Conservation (phyloP, 2,113 vertebrate species). For the Lonchura striata region DNA sequence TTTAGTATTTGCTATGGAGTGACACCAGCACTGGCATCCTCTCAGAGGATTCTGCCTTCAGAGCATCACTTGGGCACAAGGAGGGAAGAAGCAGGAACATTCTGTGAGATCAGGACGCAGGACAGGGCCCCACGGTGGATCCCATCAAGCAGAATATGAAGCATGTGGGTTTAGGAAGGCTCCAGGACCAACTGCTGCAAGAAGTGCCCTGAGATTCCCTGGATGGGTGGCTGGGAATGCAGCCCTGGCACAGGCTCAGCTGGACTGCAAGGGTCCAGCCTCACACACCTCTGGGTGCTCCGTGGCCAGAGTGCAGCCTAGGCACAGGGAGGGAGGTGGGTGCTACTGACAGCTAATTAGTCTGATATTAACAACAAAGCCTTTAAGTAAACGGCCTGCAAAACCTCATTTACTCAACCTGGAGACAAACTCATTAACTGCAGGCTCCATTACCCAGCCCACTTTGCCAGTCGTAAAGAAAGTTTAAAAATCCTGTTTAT, state of each 20-base stretch:
- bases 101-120: background rate
- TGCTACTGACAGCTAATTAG: constrained; percentile 32
- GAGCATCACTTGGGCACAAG: background rate
- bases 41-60: background rate
- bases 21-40: background rate
- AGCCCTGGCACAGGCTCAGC: background rate
- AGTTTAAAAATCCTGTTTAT: constrained; percentile 31
- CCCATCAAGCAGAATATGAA: fast-evolving
- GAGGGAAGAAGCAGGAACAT: background rate
- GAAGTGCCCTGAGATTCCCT: background rate
- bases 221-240: background rate
- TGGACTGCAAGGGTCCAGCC: background rate
- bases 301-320: background rate
- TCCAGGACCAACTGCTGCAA: background rate
- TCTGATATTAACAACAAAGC: constrained; percentile 41
- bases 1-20: background rate
- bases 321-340: background rate
- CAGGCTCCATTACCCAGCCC: constrained; percentile 33
- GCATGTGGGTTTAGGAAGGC: fast-evolving
- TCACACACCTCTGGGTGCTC: background rate
- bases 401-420: constrained; percentile 32
- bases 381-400: constrained; percentile 37
- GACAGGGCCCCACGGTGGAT: background rate
- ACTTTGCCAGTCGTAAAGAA: background rate
- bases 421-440: constrained; percentile 36